These are phyloP conservation scores for Progne subis DNA, from an alignment of 2,113 vertebrate species.

Conservation along the genomic window DNA sequence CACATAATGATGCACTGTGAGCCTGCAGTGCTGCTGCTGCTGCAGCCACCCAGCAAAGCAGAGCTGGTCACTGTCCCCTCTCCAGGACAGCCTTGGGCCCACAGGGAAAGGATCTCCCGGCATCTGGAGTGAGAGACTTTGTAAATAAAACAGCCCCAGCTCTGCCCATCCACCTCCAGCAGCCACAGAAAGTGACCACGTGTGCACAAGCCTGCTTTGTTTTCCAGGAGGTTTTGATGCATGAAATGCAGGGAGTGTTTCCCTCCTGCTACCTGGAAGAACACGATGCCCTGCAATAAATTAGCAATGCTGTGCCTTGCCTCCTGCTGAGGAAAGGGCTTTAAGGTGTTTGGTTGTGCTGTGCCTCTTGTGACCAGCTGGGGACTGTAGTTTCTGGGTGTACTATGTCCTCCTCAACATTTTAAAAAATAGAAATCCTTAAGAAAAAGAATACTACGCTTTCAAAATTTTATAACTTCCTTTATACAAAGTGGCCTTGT, in stretches of 20 bases:
- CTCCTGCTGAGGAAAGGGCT: neutral
- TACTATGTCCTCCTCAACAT: neutral
- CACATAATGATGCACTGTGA: neutral
- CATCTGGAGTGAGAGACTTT: neutral
- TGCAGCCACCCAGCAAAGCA: neutral
- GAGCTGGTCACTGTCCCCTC: neutral
- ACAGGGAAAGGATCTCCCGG: neutral
- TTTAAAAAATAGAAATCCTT: neutral
- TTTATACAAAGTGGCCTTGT: neutral
- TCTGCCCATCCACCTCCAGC: neutral
- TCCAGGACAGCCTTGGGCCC: neutral
- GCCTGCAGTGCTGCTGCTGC: neutral
- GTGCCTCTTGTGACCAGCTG: neutral
- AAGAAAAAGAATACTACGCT: neutral
- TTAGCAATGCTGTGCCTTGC: neutral
- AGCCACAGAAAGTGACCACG: neutral
- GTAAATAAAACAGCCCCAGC: neutral
- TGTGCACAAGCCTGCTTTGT: neutral
- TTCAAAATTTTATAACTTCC: neutral
- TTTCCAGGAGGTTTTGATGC: neutral
- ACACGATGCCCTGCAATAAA: neutral
- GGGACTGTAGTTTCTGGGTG: neutral
- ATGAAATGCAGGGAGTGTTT: neutral
- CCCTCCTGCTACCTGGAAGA: neutral
- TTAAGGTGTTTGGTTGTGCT: neutral